phyloP scores from a whole-genome alignment of 2,888 invertebrate species.

The Scaptomyza caliginosa region DNA sequence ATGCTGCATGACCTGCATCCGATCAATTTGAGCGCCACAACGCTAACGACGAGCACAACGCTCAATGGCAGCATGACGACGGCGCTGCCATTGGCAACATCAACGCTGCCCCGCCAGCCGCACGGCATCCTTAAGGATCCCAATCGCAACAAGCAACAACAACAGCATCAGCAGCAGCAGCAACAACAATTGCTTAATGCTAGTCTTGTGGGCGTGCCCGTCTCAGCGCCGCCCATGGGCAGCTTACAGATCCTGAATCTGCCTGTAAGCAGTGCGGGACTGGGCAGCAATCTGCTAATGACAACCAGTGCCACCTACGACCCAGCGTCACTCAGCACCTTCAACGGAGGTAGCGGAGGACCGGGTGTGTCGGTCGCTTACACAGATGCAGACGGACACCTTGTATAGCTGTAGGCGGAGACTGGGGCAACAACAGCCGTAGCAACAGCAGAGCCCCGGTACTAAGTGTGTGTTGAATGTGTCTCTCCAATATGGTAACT shows the following conservation, averaged over 20 bases:
- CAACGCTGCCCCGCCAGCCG: slow-evolving; percentile 85
- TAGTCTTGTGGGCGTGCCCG: slow-evolving; percentile 71
- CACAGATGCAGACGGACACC: slow-evolving; percentile 84
- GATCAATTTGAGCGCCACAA: slow-evolving; percentile 81
- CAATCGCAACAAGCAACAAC: slow-evolving; percentile 86
- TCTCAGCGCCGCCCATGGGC: slow-evolving; percentile 75
- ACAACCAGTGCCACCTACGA: slow-evolving; percentile 81
- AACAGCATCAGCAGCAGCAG: slow-evolving; percentile 85
- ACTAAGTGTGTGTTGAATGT: slow-evolving; percentile 43
- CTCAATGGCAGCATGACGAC: slow-evolving; percentile 82
- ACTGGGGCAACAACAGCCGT: slow-evolving; percentile 56
- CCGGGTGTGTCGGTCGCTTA: slow-evolving; percentile 80
- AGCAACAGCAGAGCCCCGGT: slow-evolving; percentile 69
- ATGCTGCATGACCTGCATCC: slow-evolving; percentile 82
- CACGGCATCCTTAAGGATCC: slow-evolving; percentile 88
- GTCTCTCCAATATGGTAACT: no score
- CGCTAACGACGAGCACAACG: slow-evolving; percentile 81
- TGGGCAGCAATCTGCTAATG: slow-evolving; percentile 82
- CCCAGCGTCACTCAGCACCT: slow-evolving; percentile 83
- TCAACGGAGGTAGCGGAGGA: slow-evolving; percentile 67
- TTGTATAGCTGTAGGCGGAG: slow-evolving; percentile 84
- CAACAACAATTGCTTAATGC: slow-evolving; percentile 84
- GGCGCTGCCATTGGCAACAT: slow-evolving; percentile 60
- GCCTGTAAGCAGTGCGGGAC: slow-evolving; percentile 85
- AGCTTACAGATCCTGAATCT: slow-evolving; percentile 86